These are phyloP conservation scores for Erithacus rubecula DNA, from an alignment of 2,797 vertebrate species.

Conservation along the genomic window DNA sequence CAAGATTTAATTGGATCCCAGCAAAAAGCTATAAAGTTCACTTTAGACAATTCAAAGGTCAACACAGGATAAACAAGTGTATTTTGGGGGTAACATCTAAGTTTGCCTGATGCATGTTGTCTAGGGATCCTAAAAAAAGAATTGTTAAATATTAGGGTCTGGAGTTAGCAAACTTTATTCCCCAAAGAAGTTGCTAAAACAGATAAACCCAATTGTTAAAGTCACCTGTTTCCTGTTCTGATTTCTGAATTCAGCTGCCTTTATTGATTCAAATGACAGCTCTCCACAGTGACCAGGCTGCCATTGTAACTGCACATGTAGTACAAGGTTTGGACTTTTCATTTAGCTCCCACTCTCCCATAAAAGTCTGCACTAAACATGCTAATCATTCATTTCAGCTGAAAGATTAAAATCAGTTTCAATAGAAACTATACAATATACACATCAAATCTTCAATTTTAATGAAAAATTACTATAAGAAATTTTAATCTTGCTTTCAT, in stretches of 20 bases:
- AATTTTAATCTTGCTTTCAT: background rate
- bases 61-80: background rate
- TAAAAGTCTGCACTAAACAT: background rate
- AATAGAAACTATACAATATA: background rate
- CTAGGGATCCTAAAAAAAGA: background rate
- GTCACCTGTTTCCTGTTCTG: background rate
- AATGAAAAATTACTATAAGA: background rate
- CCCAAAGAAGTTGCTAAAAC: slow-evolving; percentile 6
- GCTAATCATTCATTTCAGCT: background rate
- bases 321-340: background rate
- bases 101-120: background rate
- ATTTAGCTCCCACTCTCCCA: background rate
- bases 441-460: background rate
- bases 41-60: background rate
- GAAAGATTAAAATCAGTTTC: background rate
- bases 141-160: background rate
- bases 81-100: background rate
- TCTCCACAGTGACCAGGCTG: background rate
- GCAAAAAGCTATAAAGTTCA: background rate
- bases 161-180: background rate
- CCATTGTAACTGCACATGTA: background rate
- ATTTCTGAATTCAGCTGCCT: slow-evolving; percentile 13
- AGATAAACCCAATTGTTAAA: background rate
- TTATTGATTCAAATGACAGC: background rate
- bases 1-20: background rate